These are phyloP conservation scores for Triplophysa rosa DNA, from an alignment of 2,113 vertebrate genomes.

Conservation along the genomic window DNA sequence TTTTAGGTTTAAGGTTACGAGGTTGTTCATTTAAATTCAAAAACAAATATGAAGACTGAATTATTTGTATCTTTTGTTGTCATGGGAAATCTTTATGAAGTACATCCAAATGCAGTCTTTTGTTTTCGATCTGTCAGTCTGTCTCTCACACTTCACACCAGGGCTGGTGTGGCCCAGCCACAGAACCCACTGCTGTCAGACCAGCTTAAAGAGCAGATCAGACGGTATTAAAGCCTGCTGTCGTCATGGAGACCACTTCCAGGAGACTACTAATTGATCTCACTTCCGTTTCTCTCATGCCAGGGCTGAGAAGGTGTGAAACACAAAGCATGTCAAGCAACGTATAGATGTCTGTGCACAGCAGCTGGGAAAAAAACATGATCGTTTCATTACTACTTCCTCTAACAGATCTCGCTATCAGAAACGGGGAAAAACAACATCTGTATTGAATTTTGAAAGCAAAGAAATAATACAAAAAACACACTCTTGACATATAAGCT, in stretches of 20 bases:
- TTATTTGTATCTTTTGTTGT: neutral
- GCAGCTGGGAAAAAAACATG: constrained; percentile 25
- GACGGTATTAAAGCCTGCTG: constrained; percentile 17
- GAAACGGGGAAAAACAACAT: constrained; percentile 15
- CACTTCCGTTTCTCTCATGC: constrained; percentile 39
- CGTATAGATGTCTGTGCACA: constrained; percentile 35
- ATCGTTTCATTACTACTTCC: constrained; percentile 27
- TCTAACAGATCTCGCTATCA: constrained; percentile 13
- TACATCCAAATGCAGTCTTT: neutral
- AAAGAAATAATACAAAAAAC: constrained; percentile 6
- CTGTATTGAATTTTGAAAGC: constrained; percentile 15
- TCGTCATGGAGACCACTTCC: constrained; percentile 35
- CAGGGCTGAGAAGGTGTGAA: constrained; percentile 54
- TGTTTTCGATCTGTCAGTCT: neutral
- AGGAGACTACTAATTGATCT: constrained; percentile 46
- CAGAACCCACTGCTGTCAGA: constrained; percentile 20
- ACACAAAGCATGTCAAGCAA: constrained; percentile 29
- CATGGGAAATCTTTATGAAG: neutral
- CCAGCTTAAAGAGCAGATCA: constrained; percentile 25
- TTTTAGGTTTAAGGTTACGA: neutral
- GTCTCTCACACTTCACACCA: constrained; percentile 12
- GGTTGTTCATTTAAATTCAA: neutral
- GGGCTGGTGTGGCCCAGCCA: constrained; percentile 20
- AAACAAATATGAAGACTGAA: neutral
- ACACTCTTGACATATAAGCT: neutral